phyloP scores from a whole-genome alignment of 2,113 vertebrate species.

The Setophaga kirtlandii region DNA sequence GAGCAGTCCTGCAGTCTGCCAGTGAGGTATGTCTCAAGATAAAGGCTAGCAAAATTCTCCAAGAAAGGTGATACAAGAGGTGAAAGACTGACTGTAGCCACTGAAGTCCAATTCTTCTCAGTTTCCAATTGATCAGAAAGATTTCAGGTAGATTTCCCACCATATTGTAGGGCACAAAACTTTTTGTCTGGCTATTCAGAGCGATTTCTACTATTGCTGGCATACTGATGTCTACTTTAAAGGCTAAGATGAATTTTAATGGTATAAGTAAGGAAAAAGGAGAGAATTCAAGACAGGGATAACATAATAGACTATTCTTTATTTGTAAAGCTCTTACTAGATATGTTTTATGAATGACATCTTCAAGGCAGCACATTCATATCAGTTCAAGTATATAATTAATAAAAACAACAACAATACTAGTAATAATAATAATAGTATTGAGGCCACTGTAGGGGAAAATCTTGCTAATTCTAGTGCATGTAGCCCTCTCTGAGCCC shows the following conservation, averaged over 20 bases:
- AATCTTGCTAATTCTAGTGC: background rate
- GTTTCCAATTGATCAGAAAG: background rate
- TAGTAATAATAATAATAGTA: background rate
- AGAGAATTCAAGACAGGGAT: background rate
- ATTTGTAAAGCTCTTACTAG: background rate
- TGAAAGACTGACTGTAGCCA: background rate
- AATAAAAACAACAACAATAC: background rate
- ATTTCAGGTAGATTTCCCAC: background rate
- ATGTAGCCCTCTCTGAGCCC: background rate
- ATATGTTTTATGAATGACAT: background rate
- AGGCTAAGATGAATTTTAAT: background rate
- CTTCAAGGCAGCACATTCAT: background rate
- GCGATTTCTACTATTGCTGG: background rate
- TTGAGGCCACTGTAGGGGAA: background rate
- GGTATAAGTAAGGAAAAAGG: background rate
- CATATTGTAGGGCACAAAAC: background rate
- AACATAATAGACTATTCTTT: background rate
- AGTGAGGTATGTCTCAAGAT: background rate
- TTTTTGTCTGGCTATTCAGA: background rate
- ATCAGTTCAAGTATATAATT: background rate
- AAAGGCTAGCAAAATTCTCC: background rate
- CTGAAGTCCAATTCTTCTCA: background rate
- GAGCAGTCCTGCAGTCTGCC: background rate
- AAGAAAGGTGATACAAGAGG: background rate
- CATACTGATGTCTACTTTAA: background rate